Base-by-base conservation (phyloP, 2,113 vertebrate genomes). In the Zeus faber region DNA sequence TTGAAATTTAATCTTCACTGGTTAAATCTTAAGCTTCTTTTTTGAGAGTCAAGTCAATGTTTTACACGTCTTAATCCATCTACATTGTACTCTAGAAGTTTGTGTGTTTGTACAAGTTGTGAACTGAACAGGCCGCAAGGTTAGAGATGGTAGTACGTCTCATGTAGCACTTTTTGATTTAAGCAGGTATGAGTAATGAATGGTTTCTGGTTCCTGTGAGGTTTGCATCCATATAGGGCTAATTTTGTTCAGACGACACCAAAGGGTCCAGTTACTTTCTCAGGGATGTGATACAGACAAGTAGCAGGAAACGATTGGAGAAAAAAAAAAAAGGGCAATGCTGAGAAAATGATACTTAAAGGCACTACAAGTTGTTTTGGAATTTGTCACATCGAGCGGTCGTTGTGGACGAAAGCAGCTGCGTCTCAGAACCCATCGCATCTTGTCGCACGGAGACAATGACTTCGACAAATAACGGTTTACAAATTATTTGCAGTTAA, bases 231-330 rank as follows among this genome's bases (percentile, higher is more conserved):
- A 16, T 33, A 13, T 21, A 35, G 27, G 18, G 16, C 26, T 31
- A 11, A 29, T n/a, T 45, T 20, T 55, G 17, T 29, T 60, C 21
- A 35, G 17, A 54, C 35, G 5, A 51, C 24, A 40, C 45, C 0
- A 6, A 25, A 49, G 43, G 57, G 20, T 59, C 37, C n/a, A n/a
- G n/a, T n/a, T 51, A 25, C 43, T 59, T 62, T 80, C 83, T 85
- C 83, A 82, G 83, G 77, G 71, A 80, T 74, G 59, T 54, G 62
- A 67, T 81, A 66, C 72, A 52, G 33, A 62, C 23, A 33, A 13
- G 8, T 56, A 64, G 20, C 18, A 45, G 44, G 6, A 49, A 29
- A 1, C 49, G n/a, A 9, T 46, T 3, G 26, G 21, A 16, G 18
- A 55, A 10, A 11, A 4, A 14, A 40, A 18, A 8, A 17, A 29